Conservation (phyloP, 2,797 vertebrate genomes). For the Chrysocyon brachyurus region DNA sequence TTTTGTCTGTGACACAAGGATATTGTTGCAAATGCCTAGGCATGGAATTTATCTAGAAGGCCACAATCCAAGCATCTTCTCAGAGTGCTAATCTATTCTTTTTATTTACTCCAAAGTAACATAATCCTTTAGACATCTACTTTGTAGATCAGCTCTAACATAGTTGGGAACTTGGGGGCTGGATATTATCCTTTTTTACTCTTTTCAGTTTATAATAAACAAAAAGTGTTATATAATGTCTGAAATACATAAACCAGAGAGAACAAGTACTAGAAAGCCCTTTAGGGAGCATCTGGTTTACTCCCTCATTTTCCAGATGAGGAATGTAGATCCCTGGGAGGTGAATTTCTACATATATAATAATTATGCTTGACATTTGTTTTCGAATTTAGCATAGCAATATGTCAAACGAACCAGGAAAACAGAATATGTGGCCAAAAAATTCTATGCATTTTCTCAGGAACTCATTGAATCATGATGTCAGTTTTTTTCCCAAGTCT, state of each 20-base stretch:
- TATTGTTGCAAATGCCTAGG: not conserved
- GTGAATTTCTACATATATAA: slow-evolving; percentile 54
- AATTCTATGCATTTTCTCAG: slow-evolving; percentile 51
- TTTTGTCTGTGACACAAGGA: not conserved
- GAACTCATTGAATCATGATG: slow-evolving; percentile 66
- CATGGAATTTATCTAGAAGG: not conserved
- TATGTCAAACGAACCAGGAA: slow-evolving; percentile 62
- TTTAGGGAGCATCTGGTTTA: slow-evolving; percentile 63
- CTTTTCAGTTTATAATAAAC: slow-evolving; percentile 51
- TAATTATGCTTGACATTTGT: slow-evolving; percentile 59
- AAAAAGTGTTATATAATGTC: slow-evolving; percentile 58
- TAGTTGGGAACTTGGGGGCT: not conserved
- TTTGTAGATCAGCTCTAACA: not conserved
- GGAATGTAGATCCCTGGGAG: slow-evolving; percentile 29
- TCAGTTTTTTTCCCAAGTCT: slow-evolving; percentile 47
- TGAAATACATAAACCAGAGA: slow-evolving; percentile 60
- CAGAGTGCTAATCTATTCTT: not conserved
- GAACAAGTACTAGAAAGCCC: not conserved
- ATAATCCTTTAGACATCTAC: slow-evolving; percentile 17
- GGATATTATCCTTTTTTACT: slow-evolving; percentile 4
- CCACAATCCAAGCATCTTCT: not conserved
- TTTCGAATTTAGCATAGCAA: slow-evolving; percentile 67
- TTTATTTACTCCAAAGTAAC: slow-evolving; percentile 28
- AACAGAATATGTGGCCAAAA: slow-evolving; percentile 57
- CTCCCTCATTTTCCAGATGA: slow-evolving; percentile 54